Percentiles rank a stretch among this genome's conserved stretches.
Evolutionary conservation across 2,797 vertebrate species (phyloP).

Genomic region (Xiphophorus birchmanni): DNA sequence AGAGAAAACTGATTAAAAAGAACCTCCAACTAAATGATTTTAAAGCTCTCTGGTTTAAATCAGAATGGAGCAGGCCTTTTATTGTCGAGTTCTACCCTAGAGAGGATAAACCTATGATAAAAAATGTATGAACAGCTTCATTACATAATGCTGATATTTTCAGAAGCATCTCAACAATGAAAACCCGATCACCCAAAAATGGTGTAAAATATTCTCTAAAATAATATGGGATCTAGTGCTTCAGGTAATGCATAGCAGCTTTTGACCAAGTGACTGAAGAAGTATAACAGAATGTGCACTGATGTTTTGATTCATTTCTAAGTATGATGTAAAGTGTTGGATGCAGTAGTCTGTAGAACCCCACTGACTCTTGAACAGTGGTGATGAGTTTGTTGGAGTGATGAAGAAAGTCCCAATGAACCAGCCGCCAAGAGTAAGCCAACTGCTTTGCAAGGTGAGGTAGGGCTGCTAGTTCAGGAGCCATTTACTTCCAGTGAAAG

Average conservation of each 20-base stretch:
- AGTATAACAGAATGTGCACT: background rate
- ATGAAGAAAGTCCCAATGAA: background rate
- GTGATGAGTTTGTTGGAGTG: background rate
- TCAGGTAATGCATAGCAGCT: background rate
- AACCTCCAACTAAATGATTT: background rate
- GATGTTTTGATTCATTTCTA: background rate
- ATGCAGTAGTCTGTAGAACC: background rate
- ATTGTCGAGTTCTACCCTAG: background rate
- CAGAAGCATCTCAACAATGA: background rate
- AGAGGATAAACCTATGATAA: background rate
- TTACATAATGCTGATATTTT: background rate
- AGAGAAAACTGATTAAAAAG: background rate
- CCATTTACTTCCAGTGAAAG: background rate
- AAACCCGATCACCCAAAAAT: background rate
- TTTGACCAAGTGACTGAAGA: background rate
- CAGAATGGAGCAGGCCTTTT: background rate
- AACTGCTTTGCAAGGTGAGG: background rate
- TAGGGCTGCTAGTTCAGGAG: background rate
- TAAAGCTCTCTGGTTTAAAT: background rate
- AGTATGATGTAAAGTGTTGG: background rate
- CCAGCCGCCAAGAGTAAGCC: background rate
- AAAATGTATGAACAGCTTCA: background rate
- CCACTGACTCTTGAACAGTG: background rate
- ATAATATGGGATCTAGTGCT: background rate
- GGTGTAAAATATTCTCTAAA: background rate